These are phyloP conservation scores for Atlantisia rogersi DNA, from an alignment of 2,113 vertebrate genomes.

Conservation along the genomic window DNA sequence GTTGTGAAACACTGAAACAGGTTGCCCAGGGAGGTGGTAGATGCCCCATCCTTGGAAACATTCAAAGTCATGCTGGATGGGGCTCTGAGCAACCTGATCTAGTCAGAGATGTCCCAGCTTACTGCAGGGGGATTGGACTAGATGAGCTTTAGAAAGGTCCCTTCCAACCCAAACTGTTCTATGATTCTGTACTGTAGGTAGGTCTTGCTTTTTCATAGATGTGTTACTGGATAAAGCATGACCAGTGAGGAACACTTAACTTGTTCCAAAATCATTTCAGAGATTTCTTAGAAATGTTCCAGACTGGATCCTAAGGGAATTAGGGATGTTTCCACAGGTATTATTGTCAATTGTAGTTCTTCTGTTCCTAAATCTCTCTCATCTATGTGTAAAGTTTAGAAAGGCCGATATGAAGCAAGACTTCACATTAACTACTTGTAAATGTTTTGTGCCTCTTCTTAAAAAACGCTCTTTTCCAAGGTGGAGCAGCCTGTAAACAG, in stretches of 20 bases:
- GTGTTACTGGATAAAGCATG: background rate
- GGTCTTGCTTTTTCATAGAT: background rate
- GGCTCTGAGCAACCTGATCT: no score
- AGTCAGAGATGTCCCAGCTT: no score
- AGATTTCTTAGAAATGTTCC: background rate
- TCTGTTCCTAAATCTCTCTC: background rate
- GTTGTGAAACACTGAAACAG: no score
- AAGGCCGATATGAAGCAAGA: background rate
- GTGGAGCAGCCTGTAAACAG: background rate
- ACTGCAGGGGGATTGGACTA: no score
- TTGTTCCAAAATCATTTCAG: background rate
- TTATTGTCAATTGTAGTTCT: background rate
- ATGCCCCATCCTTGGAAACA: no score
- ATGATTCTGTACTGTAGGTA: background rate
- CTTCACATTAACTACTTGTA: background rate
- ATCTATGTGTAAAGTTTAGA: background rate
- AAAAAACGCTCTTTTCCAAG: background rate
- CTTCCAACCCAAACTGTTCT: no score
- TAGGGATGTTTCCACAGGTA: background rate
- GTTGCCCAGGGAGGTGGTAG: no score
- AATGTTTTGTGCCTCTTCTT: background rate
- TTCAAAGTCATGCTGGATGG: no score
- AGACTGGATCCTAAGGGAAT: background rate
- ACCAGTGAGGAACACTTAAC: background rate
- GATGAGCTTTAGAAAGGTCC: no score